Base-by-base conservation (phyloP, 2,888 invertebrate species). In the Cremastinae sp. region DNA sequence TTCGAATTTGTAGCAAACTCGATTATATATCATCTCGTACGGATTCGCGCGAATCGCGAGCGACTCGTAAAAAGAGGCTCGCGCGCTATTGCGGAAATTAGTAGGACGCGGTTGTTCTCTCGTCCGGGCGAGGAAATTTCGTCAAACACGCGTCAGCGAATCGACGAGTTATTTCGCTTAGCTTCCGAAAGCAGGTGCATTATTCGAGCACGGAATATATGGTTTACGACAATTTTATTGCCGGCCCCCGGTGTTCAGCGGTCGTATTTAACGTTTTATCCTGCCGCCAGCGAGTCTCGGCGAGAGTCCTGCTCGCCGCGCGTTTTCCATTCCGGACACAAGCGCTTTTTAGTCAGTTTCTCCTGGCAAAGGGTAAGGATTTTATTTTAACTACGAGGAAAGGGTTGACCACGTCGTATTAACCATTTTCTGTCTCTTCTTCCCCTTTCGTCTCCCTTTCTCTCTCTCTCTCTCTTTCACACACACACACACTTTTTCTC, bases 141-240 rank as follows among this genome's bases (percentile, higher is more conserved):
- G 70, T 70, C 74, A 70, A 74, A 66, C 65, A 41, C 69, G 70
- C 65, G 76, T 77, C 74, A 73, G 16, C 64, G 76, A 53, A 61
- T 76, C 65, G 74, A 61, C 65, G 61, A 28, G 65, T 74, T 61
- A 74, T 74, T 74, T 65, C 61, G 65, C 74, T 49, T 49, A 74
- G 76, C 76, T 77, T 65, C 76, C 76, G 76, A 77, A 83, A 84
- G 86, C 88, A 88, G 87, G 88, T 89, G 88, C 82, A 83, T 87
- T 84, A 85, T 84, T 84, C 82, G 75, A 80, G 78, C 53, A 49
- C 80, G 83, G 85, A 83, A 74, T 62, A 74, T 74, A 77, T 86
- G 83, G 83, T 88, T 89, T 88, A 89, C 87, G 88, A 87, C 82
- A 80, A 84, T 88, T 89, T 89, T 89, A 89, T 88, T 87, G 85